phyloP scores from a whole-genome alignment of 2,113 vertebrate species.

The Crotalus helleri region DNA sequence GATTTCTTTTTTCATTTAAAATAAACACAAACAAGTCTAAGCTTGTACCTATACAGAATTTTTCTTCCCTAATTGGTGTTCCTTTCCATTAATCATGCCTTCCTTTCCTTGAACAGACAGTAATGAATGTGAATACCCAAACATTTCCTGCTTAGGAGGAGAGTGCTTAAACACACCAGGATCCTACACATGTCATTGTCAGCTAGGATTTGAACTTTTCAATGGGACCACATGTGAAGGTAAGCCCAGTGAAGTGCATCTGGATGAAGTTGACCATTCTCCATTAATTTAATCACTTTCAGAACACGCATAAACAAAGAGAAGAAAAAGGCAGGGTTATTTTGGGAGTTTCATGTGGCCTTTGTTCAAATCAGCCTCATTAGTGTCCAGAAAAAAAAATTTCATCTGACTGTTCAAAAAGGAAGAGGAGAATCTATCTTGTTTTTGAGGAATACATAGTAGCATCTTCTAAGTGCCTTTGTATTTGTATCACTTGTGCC shows the following conservation, averaged over 20 bases:
- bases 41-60: neutral
- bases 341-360: neutral
- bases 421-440: neutral
- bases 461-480: neutral
- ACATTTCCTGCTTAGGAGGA: conserved; percentile 65
- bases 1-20: neutral
- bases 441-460: neutral
- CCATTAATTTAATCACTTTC: neutral
- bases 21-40: neutral
- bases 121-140: conserved; percentile 71
- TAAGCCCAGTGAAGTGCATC: conserved; percentile 23
- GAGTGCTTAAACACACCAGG: conserved; percentile 75
- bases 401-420: accelerated
- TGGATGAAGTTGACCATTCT: neutral
- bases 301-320: accelerated
- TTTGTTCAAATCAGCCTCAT: neutral
- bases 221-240: conserved; percentile 64
- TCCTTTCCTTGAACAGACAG: conserved; percentile 67
- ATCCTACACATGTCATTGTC: conserved; percentile 78
- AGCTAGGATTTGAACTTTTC: conserved; percentile 69
- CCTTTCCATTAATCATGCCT: conserved; percentile 14
- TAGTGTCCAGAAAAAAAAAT: neutral
- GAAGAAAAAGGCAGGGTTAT: neutral
- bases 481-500: neutral
- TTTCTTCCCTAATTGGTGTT: neutral